Evolutionary conservation across 2,113 vertebrate species (phyloP).

Genomic region (Epinephelus moara): DNA sequence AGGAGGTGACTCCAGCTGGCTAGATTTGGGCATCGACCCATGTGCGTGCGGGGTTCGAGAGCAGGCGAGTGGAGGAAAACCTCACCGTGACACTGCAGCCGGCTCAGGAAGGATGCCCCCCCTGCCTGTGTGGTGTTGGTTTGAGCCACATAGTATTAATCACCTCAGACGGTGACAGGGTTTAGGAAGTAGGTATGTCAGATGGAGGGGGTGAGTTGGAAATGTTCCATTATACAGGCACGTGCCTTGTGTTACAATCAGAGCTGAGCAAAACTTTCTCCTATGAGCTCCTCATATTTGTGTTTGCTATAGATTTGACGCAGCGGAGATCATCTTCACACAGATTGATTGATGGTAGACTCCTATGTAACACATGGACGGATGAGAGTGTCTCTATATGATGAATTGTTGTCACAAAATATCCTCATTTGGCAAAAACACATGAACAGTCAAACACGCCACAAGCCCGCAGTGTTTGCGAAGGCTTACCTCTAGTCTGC

Average conservation of each 20-base stretch:
- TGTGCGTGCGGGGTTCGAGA: constrained; percentile 36
- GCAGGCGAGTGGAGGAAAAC: constrained; percentile 69
- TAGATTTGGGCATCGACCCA: constrained; percentile 38
- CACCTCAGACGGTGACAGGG: constrained; percentile 64
- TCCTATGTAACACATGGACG: neutral
- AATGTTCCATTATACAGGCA: constrained; percentile 56
- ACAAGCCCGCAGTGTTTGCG: constrained; percentile 25
- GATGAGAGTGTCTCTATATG: neutral
- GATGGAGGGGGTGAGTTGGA: constrained; percentile 38
- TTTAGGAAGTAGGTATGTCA: constrained; percentile 62
- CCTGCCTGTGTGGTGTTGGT: constrained; percentile 60
- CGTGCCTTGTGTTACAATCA: constrained; percentile 32
- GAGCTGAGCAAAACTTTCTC: neutral
- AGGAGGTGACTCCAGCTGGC: constrained; percentile 68
- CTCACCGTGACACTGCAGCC: constrained; percentile 68
- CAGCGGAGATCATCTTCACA: neutral
- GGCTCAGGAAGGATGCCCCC: constrained; percentile 82
- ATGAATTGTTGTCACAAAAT: neutral
- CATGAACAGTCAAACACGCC: constrained; percentile 1
- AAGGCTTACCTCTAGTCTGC: constrained; percentile 33
- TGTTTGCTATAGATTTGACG: neutral
- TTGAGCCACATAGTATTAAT: constrained; percentile 65
- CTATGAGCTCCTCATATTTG: neutral
- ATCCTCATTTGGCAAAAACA: neutral
- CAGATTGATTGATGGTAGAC: neutral